phyloP scores from a whole-genome alignment of 2,113 vertebrate genomes.

The Mellivora capensis region DNA sequence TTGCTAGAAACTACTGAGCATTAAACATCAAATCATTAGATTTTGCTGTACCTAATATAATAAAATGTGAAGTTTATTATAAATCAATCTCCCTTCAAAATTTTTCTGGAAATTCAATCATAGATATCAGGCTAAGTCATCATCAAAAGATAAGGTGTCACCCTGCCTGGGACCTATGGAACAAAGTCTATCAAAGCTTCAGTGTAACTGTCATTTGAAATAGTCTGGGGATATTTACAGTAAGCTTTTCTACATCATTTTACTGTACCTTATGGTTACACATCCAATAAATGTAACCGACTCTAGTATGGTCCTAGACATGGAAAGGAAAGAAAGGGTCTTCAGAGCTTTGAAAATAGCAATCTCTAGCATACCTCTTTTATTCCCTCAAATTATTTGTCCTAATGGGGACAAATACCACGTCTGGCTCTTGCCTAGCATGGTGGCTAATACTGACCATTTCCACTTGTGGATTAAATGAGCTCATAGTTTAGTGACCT shows the following conservation, averaged over 20 bases:
- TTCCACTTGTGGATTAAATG: neutral
- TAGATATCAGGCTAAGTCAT: neutral
- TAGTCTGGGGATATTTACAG: neutral
- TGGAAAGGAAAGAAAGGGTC: neutral
- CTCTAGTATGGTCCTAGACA: neutral
- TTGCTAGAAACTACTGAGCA: neutral
- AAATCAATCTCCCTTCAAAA: neutral
- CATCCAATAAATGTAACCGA: neutral
- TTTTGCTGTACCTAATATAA: neutral
- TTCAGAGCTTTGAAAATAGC: neutral
- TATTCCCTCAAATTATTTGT: neutral
- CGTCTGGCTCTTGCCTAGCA: neutral
- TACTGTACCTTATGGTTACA: neutral
- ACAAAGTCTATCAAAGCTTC: neutral
- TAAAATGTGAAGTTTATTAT: neutral
- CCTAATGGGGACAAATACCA: neutral
- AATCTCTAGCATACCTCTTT: neutral
- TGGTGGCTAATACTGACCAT: neutral
- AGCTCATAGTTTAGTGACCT: neutral
- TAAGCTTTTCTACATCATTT: neutral
- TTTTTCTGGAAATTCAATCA: neutral
- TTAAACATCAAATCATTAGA: neutral
- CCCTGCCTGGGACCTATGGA: neutral
- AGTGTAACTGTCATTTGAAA: neutral
- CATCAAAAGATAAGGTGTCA: neutral